Percentiles rank a stretch among this genome's conserved stretches.
These are phyloP conservation scores for Lanistes nyassanus DNA, from an alignment of 1,140 invertebrate species.

Conservation along the genomic window DNA sequence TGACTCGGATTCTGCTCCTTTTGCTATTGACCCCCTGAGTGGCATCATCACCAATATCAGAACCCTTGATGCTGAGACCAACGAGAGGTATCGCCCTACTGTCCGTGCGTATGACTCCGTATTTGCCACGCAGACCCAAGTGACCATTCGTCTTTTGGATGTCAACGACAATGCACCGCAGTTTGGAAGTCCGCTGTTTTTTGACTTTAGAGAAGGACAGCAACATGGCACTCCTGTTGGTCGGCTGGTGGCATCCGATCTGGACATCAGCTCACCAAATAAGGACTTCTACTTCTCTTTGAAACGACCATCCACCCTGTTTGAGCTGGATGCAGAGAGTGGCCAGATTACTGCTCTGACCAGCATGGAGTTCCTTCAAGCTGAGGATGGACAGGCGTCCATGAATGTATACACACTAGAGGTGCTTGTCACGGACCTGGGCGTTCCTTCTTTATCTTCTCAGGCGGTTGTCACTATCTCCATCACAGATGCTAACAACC, in stretches of 20 bases:
- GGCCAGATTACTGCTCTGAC: conserved; percentile 90
- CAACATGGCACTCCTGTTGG: conserved; percentile 78
- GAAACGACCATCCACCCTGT: conserved; percentile 89
- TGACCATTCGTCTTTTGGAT: conserved; percentile 85
- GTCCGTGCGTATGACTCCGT: conserved; percentile 83
- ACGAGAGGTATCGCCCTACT: conserved; percentile 79
- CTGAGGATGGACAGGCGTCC: conserved; percentile 77
- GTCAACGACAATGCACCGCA: conserved; percentile 70
- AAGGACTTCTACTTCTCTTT: conserved; percentile 89
- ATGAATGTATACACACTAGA: conserved; percentile 89
- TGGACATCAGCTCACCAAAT: conserved; percentile 90
- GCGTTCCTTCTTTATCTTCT: conserved; percentile 87
- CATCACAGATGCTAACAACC: conserved; percentile 60
- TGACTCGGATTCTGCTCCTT: conserved; percentile 85
- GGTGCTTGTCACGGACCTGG: conserved; percentile 92
- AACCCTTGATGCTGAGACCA: conserved; percentile 81
- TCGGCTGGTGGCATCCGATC: conserved; percentile 87
- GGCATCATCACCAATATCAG: conserved; percentile 92
- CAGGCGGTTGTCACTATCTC: conserved; percentile 53
- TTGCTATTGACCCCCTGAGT: conserved; percentile 85
- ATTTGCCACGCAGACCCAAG: conserved; percentile 74
- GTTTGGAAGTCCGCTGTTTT: conserved; percentile 45
- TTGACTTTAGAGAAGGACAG: conserved; percentile 77
- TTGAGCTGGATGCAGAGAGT: conserved; percentile 88
- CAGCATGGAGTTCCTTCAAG: conserved; percentile 83